Base-by-base conservation (phyloP, 2,797 vertebrate genomes). In the Xyrichtys novacula region DNA sequence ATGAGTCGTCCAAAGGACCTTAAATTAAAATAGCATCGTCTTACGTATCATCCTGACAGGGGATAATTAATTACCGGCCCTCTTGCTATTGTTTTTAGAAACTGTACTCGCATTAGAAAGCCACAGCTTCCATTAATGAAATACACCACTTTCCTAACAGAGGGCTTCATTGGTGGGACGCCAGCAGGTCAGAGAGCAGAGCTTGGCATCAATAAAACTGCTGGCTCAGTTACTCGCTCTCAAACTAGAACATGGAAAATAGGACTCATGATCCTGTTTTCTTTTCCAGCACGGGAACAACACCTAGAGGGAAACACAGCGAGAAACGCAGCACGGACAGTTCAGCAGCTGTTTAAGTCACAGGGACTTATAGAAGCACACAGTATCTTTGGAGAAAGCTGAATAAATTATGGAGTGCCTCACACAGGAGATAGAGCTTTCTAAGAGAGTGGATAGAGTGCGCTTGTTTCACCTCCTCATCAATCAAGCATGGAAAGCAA, bases 401-500 rank as follows among this genome's bases (percentile, higher is more conserved):
- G 77, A 85, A 88, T 89, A 89, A 87, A 89, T 90, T 74, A 89
- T 65, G 22, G 64, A 55, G 62, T 56, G 56, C 74, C 64, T 81
- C 56, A 46, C 62, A 56, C 43, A 56, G 66, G 82, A 80, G 84
- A 81, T 59, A 74, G 71, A 48, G 76, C 67, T 55, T 1, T 1
- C 76, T 74, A 71, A 82, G 61, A 73, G 80, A 76, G 77, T 65
- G 65, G 59, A 78, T 67, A 42, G 65, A 71, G 67, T 50, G 20
- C 65, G 57, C 80, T 74, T 77, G 76, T 82, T 88, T 90, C 83
- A 82, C 70, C 81, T 84, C 56, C 67, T 87, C 90, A 93, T 93
- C 88, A 91, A 91, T 93, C 89, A 93, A 78, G 67, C 80, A 80
- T 77, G 66, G 81, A 88, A 91, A 87, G 90, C 81, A 91, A 91